Evolutionary conservation across 2,797 vertebrate species (phyloP).

Genomic region (Phoeniculus purpureus): DNA sequence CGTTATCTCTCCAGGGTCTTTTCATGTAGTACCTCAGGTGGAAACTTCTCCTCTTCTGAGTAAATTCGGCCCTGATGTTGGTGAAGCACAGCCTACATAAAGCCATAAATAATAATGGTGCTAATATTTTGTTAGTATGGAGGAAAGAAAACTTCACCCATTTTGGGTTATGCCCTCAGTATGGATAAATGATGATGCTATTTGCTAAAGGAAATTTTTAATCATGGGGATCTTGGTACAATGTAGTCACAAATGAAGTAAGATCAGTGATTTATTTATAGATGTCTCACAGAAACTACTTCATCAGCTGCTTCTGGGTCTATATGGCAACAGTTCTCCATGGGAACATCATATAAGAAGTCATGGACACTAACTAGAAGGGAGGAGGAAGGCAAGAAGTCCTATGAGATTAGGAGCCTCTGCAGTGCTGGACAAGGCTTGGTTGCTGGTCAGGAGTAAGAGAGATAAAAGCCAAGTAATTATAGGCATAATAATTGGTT

Average conservation of each 20-base stretch:
- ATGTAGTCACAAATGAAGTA: background rate
- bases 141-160: background rate
- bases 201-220: background rate
- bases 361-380: background rate
- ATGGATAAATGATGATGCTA: background rate
- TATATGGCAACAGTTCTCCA: background rate
- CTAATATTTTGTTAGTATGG: background rate
- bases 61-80: background rate
- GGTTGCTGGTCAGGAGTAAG: background rate
- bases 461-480: background rate
- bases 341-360: background rate
- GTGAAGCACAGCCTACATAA: background rate
- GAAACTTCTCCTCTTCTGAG: background rate
- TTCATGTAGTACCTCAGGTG: background rate
- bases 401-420: background rate
- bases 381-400: background rate
- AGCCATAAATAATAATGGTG: background rate
- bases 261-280: slow-evolving; percentile 10
- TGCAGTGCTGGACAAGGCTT: background rate
- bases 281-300: background rate
- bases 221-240: background rate
- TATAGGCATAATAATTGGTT: background rate
- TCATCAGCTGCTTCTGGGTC: background rate
- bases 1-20: background rate
- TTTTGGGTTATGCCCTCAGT: background rate